Evolutionary conservation across 2,797 vertebrate genomes (phyloP).

Genomic region (Dicrostonyx torquatus): DNA sequence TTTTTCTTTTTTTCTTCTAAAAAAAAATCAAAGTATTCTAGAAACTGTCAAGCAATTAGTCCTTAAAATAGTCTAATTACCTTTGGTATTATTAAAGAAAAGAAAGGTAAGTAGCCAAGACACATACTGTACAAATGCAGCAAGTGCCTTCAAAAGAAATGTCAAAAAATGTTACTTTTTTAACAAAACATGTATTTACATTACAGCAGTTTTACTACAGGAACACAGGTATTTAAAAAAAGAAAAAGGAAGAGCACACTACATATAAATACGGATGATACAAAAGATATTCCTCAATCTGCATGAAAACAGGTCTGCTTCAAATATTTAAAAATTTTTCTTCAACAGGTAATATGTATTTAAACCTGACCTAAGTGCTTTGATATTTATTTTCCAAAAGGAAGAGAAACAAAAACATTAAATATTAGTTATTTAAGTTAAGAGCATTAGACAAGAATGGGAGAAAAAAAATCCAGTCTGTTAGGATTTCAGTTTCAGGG

Average conservation of each 20-base stretch:
- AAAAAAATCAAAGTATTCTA: slow-evolving; percentile 72
- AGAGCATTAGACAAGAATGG: slow-evolving; percentile 44
- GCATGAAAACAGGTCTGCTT: slow-evolving; percentile 85
- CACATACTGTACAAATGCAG: slow-evolving; percentile 85
- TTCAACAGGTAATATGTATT: slow-evolving; percentile 80
- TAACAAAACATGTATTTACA: slow-evolving; percentile 89
- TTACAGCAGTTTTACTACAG: slow-evolving; percentile 83
- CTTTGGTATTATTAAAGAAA: slow-evolving; percentile 81
- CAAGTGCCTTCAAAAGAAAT: slow-evolving; percentile 85
- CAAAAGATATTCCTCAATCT: slow-evolving; percentile 86
- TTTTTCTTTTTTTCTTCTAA: slow-evolving; percentile 53
- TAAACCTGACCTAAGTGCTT: slow-evolving; percentile 87
- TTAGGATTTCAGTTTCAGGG: slow-evolving; percentile 73
- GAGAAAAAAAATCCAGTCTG: slow-evolving; percentile 57
- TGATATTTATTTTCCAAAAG: slow-evolving; percentile 77
- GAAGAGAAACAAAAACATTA: slow-evolving; percentile 75
- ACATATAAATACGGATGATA: slow-evolving; percentile 88
- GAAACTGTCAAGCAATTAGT: slow-evolving; percentile 85
- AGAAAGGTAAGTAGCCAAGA: slow-evolving; percentile 83
- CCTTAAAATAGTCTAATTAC: slow-evolving; percentile 78
- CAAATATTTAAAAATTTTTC: slow-evolving; percentile 85
- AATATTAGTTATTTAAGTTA: slow-evolving; percentile 70
- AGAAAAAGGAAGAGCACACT: slow-evolving; percentile 79
- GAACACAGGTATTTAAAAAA: slow-evolving; percentile 82
- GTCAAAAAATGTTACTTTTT: slow-evolving; percentile 79